Conservation (phyloP, 1,140 invertebrate species). For the Drosophila seguyi region DNA sequence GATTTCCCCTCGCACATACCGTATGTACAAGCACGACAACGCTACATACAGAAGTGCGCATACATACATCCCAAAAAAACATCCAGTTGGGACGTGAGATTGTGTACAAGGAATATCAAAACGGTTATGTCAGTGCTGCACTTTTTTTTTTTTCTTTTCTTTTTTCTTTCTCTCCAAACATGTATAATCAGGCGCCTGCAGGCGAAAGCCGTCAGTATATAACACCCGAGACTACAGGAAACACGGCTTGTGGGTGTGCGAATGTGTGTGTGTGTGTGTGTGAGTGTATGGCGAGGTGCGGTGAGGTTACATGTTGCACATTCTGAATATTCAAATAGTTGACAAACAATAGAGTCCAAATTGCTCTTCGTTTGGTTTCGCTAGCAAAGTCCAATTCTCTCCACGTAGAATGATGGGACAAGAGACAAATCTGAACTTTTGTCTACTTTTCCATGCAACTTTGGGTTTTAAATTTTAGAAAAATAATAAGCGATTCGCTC, state of each 20-base stretch:
- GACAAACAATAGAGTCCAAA: slow-evolving; percentile 14
- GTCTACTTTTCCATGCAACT: neutral
- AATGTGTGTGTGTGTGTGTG: neutral
- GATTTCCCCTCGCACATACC: slow-evolving; percentile 12
- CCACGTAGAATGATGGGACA: neutral
- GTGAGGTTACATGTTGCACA: slow-evolving; percentile 20
- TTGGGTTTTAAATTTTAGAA: too few relatives aligned
- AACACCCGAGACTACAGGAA: slow-evolving; percentile 8
- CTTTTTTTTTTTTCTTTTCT: slow-evolving; percentile 7
- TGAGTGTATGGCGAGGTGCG: neutral
- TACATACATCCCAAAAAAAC: slow-evolving; percentile 15
- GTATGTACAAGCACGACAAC: slow-evolving; percentile 10
- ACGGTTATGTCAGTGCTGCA: slow-evolving; percentile 31
- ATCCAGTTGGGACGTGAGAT: slow-evolving; percentile 22
- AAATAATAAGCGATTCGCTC: neutral
- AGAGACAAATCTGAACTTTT: neutral
- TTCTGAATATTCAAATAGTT: slow-evolving; percentile 24
- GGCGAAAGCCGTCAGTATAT: slow-evolving; percentile 18
- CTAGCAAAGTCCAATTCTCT: slow-evolving; percentile 4
- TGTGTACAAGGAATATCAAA: slow-evolving; percentile 29
- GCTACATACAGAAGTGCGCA: slow-evolving; percentile 6
- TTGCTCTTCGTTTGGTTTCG: slow-evolving; percentile 5
- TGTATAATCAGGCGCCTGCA: slow-evolving; percentile 12
- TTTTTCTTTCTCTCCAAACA: slow-evolving; percentile 10
- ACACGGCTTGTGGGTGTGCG: neutral